These are phyloP conservation scores for Tenthredo notha DNA, from an alignment of 2,888 invertebrate genomes.

Conservation along the genomic window DNA sequence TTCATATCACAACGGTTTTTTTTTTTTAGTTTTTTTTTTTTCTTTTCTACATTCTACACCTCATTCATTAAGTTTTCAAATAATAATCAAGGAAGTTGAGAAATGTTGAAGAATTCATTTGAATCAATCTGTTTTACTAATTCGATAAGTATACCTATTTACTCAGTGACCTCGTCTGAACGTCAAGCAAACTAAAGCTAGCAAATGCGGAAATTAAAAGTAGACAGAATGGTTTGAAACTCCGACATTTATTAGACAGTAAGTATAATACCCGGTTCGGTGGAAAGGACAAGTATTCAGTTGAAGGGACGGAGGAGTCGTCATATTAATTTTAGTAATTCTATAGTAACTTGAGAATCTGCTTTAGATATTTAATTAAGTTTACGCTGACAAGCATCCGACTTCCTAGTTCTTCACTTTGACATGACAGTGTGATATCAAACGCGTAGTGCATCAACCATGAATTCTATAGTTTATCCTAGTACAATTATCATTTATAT, in stretches of 20 bases:
- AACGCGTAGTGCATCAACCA: not conserved
- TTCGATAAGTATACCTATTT: not conserved
- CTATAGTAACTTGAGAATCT: conserved; percentile 77
- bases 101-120: not conserved
- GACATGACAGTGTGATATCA: not conserved
- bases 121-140: conserved; percentile 9
- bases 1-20: not conserved
- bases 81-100: not conserved
- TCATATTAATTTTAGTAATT: conserved; percentile 78
- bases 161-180: not conserved
- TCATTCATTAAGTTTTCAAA: not conserved
- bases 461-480: not conserved
- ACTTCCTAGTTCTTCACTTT: not conserved
- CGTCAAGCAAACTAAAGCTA: not conserved
- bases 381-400: conserved; percentile 76
- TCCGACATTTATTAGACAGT: conserved; percentile 78
- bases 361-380: conserved; percentile 78
- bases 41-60: not conserved
- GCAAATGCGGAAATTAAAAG: conserved; percentile 30
- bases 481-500: not conserved
- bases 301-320: conserved; percentile 69
- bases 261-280: conserved; percentile 75
- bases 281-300: conserved; percentile 62
- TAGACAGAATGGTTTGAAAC: conserved; percentile 39
- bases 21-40: too few relatives aligned